Evolutionary conservation across 1,140 invertebrate species (phyloP).

Genomic region (Nomia melanderi): DNA sequence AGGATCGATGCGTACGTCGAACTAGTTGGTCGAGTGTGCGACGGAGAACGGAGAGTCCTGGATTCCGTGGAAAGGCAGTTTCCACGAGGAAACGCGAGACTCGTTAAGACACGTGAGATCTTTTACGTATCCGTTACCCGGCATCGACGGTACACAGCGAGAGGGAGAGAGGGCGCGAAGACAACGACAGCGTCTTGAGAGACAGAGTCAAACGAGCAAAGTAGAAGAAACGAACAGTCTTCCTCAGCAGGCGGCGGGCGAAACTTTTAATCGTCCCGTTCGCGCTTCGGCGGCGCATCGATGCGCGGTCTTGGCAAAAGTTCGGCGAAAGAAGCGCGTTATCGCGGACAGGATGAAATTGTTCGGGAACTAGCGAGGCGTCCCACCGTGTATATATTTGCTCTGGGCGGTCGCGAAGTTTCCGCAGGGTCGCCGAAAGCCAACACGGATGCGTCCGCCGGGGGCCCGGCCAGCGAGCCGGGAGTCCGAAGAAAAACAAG

Average conservation of each 20-base stretch:
- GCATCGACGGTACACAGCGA: too few species aligned
- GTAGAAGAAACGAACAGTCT: too few species aligned
- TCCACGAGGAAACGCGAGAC: too few species aligned
- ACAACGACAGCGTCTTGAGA: constrained; percentile 22
- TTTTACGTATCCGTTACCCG: too few species aligned
- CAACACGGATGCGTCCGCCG: constrained; percentile 18
- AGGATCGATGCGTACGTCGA: too few species aligned
- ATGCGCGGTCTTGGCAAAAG: too few species aligned
- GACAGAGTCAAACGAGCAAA: constrained; percentile 45
- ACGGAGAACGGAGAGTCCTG: too few species aligned
- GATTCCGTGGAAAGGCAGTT: too few species aligned
- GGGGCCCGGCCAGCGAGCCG: neutral
- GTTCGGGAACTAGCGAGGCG: neutral
- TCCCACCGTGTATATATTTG: neutral
- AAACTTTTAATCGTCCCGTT: constrained; percentile 61
- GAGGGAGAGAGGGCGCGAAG: too few species aligned
- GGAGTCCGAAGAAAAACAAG: neutral
- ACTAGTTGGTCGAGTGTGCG: too few species aligned
- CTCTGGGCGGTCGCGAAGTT: neutral
- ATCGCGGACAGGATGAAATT: neutral
- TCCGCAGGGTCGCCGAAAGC: constrained; percentile 22
- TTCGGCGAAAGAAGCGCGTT: neutral
- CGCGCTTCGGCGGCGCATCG: constrained; percentile 32
- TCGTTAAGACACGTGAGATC: too few species aligned
- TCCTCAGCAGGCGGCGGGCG: too few species aligned